Percentiles rank a stretch among this genome's conserved stretches.
phyloP scores from a whole-genome alignment of 2,113 vertebrate genomes.

The Rutilus rutilus region DNA sequence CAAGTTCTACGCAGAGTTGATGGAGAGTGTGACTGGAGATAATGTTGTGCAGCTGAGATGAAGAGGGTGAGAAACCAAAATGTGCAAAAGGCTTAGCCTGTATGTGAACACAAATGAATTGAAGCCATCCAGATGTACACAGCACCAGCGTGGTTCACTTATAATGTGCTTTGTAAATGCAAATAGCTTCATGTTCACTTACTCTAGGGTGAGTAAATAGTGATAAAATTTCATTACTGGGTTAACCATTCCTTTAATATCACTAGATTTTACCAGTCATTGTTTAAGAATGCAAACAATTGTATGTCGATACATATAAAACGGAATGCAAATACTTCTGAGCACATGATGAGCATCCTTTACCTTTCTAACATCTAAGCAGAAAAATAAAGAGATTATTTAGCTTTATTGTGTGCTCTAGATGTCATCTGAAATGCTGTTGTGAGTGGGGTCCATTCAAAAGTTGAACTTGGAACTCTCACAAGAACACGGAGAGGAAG shows the following conservation, averaged over 20 bases:
- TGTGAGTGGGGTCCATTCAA: constrained; percentile 21
- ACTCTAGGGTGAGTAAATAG: not conserved
- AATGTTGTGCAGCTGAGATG: not conserved
- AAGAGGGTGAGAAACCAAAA: not conserved
- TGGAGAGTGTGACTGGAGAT: not conserved
- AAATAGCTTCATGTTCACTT: too few species aligned
- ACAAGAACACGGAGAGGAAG: not conserved
- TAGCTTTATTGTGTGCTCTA: not conserved
- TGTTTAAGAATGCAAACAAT: not conserved
- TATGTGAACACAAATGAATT: not conserved
- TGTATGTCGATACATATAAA: too few species aligned
- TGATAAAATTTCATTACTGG: not conserved
- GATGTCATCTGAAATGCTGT: not conserved
- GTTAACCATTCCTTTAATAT: not conserved
- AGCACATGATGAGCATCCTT: not conserved
- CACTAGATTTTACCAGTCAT: not conserved
- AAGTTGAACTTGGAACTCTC: constrained; percentile 17
- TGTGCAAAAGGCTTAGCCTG: not conserved
- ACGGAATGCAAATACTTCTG: not conserved
- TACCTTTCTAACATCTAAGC: not conserved
- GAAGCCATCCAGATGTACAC: not conserved
- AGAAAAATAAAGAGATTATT: not conserved
- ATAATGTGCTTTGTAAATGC: too few species aligned
- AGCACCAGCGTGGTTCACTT: too few species aligned
- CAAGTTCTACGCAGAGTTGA: not conserved